Percentiles rank a stretch among this genome's conserved stretches.
Conservation (phyloP, 2,113 vertebrate genomes). For the Equus przewalskii region DNA sequence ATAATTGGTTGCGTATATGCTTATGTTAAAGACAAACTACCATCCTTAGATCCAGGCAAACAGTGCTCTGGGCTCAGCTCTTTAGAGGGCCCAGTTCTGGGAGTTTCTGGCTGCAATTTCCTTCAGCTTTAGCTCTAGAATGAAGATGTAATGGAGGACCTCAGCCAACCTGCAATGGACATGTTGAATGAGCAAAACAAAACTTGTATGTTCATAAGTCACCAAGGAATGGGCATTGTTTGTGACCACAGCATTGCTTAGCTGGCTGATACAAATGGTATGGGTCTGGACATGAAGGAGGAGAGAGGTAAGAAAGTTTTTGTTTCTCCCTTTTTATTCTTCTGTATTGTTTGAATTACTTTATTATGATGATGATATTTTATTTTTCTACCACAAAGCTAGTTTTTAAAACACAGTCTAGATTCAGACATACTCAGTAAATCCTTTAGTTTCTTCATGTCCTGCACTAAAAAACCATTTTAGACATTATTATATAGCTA, state of each 20-base stretch:
- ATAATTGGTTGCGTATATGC: not conserved
- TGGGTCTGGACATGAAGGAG: not conserved
- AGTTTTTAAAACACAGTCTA: not conserved
- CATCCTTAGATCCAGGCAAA: not conserved
- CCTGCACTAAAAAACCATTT: not conserved
- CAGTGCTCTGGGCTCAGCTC: fast-evolving
- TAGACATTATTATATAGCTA: not conserved
- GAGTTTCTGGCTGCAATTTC: not conserved
- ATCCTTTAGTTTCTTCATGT: not conserved
- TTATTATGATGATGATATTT: not conserved
- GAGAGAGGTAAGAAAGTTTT: not conserved
- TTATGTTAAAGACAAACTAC: not conserved
- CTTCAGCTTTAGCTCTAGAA: not conserved
- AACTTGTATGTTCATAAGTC: not conserved
- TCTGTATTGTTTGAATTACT: not conserved
- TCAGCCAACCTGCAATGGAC: not conserved
- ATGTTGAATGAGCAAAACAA: not conserved
- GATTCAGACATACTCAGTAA: not conserved
- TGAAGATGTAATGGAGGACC: not conserved
- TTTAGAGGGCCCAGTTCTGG: not conserved
- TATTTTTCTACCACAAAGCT: not conserved
- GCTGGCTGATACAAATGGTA: not conserved
- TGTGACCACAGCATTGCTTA: not conserved
- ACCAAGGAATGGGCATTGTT: not conserved
- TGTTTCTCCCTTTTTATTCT: not conserved